A percentile compares a stretch with the other conserved stretches of the same genome.
phyloP scores from a whole-genome alignment of 2,888 invertebrate species.

The Alloplasta piceator region DNA sequence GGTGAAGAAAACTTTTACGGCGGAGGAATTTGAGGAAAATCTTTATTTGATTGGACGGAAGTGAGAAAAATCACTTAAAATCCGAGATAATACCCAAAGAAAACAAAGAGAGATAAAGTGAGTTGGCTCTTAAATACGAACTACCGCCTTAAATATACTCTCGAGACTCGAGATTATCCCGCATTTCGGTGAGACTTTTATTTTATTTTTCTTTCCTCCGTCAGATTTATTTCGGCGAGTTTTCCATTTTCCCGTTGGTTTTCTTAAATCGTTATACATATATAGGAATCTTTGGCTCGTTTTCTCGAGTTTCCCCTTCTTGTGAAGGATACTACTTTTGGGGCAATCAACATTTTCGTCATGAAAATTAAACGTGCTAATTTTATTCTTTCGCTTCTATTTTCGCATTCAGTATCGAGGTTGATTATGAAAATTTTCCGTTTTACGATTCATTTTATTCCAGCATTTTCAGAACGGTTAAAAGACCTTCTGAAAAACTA shows the following conservation, averaged over 20 bases:
- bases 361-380: conserved; percentile 61
- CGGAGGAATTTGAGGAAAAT: conserved; percentile 57
- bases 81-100: conserved; percentile 35
- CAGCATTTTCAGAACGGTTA: too few species aligned
- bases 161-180: conserved; percentile 58
- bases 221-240: conserved; percentile 19
- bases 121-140: conserved; percentile 52
- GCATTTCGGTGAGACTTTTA: conserved; percentile 51
- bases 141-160: conserved; percentile 59
- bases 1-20: conserved; percentile 36
- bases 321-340: conserved; percentile 25
- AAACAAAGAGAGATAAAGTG: not conserved
- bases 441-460: too few species aligned
- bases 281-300: not conserved
- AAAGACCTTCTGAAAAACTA: too few species aligned
- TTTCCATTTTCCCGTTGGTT: conserved; percentile 10
- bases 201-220: conserved; percentile 29
- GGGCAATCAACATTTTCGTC: conserved; percentile 63
- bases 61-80: conserved; percentile 59
- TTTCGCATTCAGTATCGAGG: conserved; percentile 64
- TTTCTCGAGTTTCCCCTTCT: conserved; percentile 37
- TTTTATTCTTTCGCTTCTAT: conserved; percentile 59
- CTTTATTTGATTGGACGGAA: conserved; percentile 61
- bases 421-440: conserved; percentile 63
- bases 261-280: conserved; percentile 44